Percentiles rank a stretch among this genome's conserved stretches.
These are phyloP conservation scores for Pseudochirops corinnae DNA, from an alignment of 2,797 vertebrate species.

Conservation along the genomic window DNA sequence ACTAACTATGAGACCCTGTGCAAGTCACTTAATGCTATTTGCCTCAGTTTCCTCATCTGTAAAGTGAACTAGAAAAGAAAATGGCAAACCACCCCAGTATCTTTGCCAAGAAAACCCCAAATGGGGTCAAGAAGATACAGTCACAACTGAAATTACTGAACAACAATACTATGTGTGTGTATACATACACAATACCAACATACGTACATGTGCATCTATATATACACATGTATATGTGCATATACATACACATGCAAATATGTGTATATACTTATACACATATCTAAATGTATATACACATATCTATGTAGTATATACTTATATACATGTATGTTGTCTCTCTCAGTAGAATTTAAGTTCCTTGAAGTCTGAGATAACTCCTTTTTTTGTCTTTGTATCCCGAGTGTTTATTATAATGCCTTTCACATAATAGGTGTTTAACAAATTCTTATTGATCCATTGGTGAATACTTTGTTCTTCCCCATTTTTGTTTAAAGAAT, in stretches of 20 bases:
- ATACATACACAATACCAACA: no score
- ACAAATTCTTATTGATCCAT: neutral
- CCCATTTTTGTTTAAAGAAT: neutral
- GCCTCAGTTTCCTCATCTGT: neutral
- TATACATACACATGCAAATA: neutral
- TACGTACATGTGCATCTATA: no score
- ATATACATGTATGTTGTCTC: neutral
- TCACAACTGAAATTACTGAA: neutral
- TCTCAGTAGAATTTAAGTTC: neutral
- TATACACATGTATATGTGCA: no score
- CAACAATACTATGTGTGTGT: neutral
- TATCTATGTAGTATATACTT: neutral
- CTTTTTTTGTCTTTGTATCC: neutral
- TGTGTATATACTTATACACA: neutral
- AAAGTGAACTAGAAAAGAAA: neutral
- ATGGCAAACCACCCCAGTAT: neutral
- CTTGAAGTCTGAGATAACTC: neutral
- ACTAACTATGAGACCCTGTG: neutral
- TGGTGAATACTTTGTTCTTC: neutral
- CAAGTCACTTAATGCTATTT: neutral
- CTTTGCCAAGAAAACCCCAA: neutral
- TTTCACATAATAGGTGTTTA: neutral
- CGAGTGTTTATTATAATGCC: neutral
- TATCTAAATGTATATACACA: neutral
- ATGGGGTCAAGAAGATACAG: neutral